Evolutionary conservation across 2,888 invertebrate species (phyloP), one percentile per base, ranked within the genome.

Genomic region (Punctoribates punctum): DNA sequence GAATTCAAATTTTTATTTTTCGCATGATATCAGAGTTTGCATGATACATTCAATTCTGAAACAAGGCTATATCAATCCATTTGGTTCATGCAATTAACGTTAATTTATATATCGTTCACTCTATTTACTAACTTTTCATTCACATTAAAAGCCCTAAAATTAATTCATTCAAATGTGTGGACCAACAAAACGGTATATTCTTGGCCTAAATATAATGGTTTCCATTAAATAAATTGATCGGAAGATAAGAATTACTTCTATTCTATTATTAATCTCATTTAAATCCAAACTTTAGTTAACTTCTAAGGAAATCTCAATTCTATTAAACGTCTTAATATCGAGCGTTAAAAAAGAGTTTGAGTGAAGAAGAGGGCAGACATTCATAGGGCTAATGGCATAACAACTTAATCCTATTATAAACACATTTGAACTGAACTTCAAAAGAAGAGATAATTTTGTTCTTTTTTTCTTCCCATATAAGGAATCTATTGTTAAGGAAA

Each of bases 401-500:
- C 25, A 60, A 27, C 29, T 60, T 60, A 60, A 60, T 60, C 60
- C 60, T 60, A 60, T 60, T 60, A 60, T 60, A 60, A 60, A 25
- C 13, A 60, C 29, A 60, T 60, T 27, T 60, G 60, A 60, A 60
- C 60, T 60, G 25, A 60, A 29, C 25, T 60, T 60, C 25, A 60
- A 60, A 23, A 27, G 17, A 48, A 60, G 60, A 60, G 29, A 60
- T 60, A 60, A 60, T 60, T 60, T 60, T 6, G 27, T 60, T 11
- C 13, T 15, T 60, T 27, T n/a, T 60, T 29, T 27, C 11, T 13
- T n/a, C 15, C 60, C 60, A 27, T 60, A 60, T 60, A 27, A 27
- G 54, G 54, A 54, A 20, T 54, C 20, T 20, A 54, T 54, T 54
- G n/a, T 54, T 20, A 54, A 34, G 4, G 4, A 34, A 34, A 34